Conservation (phyloP, 2,888 invertebrate genomes). For the Drosophila rellima region DNA sequence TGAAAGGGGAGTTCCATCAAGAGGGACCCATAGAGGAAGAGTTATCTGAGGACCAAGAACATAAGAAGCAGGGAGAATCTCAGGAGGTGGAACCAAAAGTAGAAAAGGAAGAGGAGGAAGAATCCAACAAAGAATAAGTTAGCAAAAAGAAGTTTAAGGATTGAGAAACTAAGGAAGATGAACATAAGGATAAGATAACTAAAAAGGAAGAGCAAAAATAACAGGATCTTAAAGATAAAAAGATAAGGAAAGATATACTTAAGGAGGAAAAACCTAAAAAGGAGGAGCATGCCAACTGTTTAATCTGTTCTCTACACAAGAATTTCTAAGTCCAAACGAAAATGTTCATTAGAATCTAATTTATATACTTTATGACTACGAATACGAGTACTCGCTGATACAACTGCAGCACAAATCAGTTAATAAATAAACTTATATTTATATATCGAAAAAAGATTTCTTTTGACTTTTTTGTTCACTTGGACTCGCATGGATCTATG, state of each 20-base stretch:
- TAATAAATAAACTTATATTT: constrained; percentile 11
- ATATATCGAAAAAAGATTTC: constrained; percentile 52
- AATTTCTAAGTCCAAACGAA: constrained; percentile 33
- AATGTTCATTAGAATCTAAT: constrained; percentile 61
- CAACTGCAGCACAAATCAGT: constrained; percentile 8
- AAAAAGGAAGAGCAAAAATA: neutral
- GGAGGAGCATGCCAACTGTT: neutral
- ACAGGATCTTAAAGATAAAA: neutral
- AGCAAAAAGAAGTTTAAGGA: neutral
- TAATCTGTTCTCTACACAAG: constrained; percentile 10
- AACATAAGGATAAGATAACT: neutral
- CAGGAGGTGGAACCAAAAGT: neutral
- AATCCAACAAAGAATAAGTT: neutral
- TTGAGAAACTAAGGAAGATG: neutral
- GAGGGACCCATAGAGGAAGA: neutral
- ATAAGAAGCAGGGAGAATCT: neutral
- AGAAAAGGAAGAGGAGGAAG: too few species aligned
- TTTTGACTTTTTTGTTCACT: constrained; percentile 53
- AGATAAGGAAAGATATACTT: neutral
- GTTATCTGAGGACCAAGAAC: neutral
- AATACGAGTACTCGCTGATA: constrained; percentile 50
- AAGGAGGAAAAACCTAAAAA: neutral
- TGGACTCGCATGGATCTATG: constrained; percentile 56
- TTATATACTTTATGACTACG: constrained; percentile 5
- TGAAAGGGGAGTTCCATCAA: neutral